Percentiles rank a stretch among this genome's conserved stretches.
phyloP scores from a whole-genome alignment of 2,113 vertebrate genomes.

The Cyphomyrus plagiostoma region DNA sequence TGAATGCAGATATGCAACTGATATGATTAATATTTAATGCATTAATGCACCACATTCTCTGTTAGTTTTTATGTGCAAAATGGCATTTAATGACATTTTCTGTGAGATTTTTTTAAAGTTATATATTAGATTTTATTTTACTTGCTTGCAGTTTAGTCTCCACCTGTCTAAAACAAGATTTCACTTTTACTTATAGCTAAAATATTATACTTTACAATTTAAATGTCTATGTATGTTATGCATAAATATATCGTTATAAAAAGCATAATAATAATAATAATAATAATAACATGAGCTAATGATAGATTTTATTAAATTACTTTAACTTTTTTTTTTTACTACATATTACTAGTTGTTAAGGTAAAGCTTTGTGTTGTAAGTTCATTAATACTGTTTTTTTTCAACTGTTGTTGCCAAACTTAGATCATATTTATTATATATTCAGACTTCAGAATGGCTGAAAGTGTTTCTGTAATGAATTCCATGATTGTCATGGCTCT shows the following conservation, averaged over 20 bases:
- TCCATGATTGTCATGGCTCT: background rate
- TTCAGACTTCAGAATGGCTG: background rate
- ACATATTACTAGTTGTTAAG: no score
- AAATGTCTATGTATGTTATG: background rate
- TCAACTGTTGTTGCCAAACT: background rate
- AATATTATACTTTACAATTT: background rate
- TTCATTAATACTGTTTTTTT: background rate
- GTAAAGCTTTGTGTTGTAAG: background rate
- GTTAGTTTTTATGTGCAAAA: background rate
- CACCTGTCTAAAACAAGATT: background rate
- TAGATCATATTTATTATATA: background rate
- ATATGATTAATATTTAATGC: background rate
- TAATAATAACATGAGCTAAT: background rate
- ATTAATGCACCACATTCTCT: background rate
- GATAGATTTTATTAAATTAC: background rate
- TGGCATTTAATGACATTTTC: background rate
- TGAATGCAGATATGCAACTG: background rate
- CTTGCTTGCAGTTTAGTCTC: background rate
- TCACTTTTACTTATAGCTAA: background rate
- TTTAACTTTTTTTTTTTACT: no score
- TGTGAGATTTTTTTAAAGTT: background rate
- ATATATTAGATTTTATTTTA: background rate
- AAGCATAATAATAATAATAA: background rate
- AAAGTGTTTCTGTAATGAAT: background rate
- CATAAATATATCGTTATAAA: background rate